phyloP scores from a whole-genome alignment of 2,113 vertebrate species.

The Dromiciops gliroides region DNA sequence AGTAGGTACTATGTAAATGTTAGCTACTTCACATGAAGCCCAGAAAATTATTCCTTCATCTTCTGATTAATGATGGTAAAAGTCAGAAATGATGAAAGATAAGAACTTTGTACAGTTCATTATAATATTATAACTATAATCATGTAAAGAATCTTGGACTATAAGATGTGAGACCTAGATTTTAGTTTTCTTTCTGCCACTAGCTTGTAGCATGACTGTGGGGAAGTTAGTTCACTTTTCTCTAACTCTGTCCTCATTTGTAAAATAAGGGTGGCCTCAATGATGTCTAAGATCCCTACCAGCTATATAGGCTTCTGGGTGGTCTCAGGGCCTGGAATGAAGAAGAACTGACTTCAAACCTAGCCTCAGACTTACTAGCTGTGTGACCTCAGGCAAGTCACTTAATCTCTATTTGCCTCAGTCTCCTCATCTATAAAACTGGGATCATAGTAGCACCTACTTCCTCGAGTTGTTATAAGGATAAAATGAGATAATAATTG shows the following conservation, averaged over 20 bases:
- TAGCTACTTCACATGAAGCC: conserved; percentile 13
- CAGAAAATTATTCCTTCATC: background rate
- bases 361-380: background rate
- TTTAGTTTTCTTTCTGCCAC: background rate
- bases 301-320: background rate
- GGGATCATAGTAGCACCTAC: background rate
- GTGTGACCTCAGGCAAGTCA: background rate
- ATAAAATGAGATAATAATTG: background rate
- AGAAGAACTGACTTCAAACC: background rate
- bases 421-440: background rate
- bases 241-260: background rate
- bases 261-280: background rate
- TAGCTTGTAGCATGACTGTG: background rate
- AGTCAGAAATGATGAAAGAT: conserved; percentile 38
- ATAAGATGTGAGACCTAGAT: background rate
- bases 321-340: background rate
- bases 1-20: background rate
- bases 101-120: conserved; percentile 19
- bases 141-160: background rate
- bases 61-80: conserved; percentile 49
- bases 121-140: background rate
- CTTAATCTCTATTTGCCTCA: background rate
- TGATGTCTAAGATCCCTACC: background rate
- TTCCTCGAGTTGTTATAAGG: background rate
- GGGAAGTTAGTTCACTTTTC: background rate